Evolutionary conservation across 2,888 invertebrate species (phyloP).

Genomic region (Sphinx pinastri): DNA sequence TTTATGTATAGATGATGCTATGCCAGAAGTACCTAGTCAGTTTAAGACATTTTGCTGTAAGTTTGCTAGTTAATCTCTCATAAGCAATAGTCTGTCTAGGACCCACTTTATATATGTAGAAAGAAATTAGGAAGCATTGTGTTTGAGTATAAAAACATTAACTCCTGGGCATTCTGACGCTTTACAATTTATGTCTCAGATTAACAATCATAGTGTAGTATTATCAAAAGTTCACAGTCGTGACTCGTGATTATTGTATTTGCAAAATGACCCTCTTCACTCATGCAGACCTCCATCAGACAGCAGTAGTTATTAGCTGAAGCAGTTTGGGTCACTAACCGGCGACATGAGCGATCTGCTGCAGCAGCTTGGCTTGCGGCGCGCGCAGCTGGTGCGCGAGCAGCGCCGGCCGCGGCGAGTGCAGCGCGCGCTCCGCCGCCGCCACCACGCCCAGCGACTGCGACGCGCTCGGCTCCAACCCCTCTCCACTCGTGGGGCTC

Average conservation of each 20-base stretch:
- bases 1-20: not conserved
- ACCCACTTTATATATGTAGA: too few relatives aligned
- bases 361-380: not conserved
- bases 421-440: conserved; percentile 38
- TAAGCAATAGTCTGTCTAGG: too few relatives aligned
- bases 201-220: too few relatives aligned
- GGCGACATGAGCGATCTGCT: conserved; percentile 12
- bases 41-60: not conserved
- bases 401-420: conserved; percentile 32
- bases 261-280: too few relatives aligned
- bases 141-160: too few relatives aligned
- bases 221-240: too few relatives aligned
- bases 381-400: conserved; percentile 26
- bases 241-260: too few relatives aligned
- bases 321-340: not conserved
- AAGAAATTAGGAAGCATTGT: too few relatives aligned
- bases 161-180: too few relatives aligned
- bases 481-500: not conserved
- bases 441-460: conserved; percentile 24
- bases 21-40: not conserved
- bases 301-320: not conserved
- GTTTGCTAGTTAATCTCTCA: too few relatives aligned
- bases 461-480: not conserved
- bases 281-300: not conserved
- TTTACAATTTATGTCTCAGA: too few relatives aligned